phyloP scores from a whole-genome alignment of 2,797 vertebrate genomes.

The Pantherophis alleghaniensis region DNA sequence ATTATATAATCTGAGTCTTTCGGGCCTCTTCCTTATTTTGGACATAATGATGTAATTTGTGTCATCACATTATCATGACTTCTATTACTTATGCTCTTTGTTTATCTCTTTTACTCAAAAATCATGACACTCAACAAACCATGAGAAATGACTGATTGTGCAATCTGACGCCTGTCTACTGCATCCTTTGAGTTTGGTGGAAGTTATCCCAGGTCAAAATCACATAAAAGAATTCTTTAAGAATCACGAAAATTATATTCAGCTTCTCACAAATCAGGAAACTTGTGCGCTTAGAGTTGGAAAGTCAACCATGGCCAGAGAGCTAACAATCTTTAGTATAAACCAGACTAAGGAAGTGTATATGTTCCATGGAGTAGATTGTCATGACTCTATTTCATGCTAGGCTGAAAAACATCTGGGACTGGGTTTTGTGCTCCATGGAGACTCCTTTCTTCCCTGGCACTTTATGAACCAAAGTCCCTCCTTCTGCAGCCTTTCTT shows the following conservation, averaged over 20 bases:
- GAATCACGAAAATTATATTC: conserved; percentile 45
- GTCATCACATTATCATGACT: neutral
- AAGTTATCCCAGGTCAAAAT: neutral
- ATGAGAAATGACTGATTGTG: conserved; percentile 33
- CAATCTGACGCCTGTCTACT: neutral
- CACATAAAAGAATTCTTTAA: neutral
- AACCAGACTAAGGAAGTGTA: neutral
- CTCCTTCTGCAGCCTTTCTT: neutral
- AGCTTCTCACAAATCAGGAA: neutral
- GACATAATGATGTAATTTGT: neutral
- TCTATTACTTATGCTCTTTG: neutral
- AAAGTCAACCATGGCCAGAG: neutral
- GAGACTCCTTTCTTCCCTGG: neutral
- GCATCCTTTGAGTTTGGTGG: neutral
- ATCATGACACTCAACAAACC: conserved; percentile 16
- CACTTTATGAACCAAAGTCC: neutral
- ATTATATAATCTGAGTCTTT: neutral
- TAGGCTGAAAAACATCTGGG: neutral
- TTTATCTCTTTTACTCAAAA: conserved; percentile 20
- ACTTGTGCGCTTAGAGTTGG: neutral
- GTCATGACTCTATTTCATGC: neutral
- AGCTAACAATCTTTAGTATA: neutral
- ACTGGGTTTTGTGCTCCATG: neutral
- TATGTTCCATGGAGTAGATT: neutral
- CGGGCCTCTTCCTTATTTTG: neutral